Percentiles rank a stretch among this genome's conserved stretches.
phyloP scores from a whole-genome alignment of 2,113 vertebrate species.

The Brachypodius melanocephalos region DNA sequence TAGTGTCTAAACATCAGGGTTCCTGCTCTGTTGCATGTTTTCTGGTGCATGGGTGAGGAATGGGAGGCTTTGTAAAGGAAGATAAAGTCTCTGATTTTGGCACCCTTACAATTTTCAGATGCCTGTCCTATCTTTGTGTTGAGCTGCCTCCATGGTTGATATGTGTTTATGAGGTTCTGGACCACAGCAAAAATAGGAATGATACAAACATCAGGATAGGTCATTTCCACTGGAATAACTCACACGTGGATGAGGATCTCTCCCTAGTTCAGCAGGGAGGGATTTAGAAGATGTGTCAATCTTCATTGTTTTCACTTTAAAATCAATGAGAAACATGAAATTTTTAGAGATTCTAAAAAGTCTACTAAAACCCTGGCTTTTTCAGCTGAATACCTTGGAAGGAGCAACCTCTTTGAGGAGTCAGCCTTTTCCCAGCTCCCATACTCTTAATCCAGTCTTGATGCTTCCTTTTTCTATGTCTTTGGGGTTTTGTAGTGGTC shows the following conservation, averaged over 20 bases:
- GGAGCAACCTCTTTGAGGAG: not conserved
- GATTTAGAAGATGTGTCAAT: not conserved
- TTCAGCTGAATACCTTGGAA: not conserved
- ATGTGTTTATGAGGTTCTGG: not conserved
- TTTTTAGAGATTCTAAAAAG: not conserved
- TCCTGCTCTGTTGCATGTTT: not conserved
- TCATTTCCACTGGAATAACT: not conserved
- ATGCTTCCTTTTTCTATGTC: not conserved
- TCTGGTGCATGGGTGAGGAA: not conserved
- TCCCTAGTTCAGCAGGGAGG: not conserved
- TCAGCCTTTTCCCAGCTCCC: not conserved
- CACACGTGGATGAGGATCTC: not conserved
- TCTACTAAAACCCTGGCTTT: not conserved
- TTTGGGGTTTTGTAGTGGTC: not conserved
- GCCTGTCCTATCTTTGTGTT: not conserved
- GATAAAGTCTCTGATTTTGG: not conserved
- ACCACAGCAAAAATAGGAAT: not conserved
- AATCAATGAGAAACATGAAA: not conserved
- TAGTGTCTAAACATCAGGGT: not conserved
- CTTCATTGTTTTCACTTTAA: not conserved
- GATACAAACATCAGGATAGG: not conserved
- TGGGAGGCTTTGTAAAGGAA: not conserved
- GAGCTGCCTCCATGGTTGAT: not conserved
- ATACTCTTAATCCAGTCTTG: not conserved
- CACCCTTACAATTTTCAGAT: not conserved